phyloP scores from a whole-genome alignment of 2,888 invertebrate species.

The Pandemis corylana region DNA sequence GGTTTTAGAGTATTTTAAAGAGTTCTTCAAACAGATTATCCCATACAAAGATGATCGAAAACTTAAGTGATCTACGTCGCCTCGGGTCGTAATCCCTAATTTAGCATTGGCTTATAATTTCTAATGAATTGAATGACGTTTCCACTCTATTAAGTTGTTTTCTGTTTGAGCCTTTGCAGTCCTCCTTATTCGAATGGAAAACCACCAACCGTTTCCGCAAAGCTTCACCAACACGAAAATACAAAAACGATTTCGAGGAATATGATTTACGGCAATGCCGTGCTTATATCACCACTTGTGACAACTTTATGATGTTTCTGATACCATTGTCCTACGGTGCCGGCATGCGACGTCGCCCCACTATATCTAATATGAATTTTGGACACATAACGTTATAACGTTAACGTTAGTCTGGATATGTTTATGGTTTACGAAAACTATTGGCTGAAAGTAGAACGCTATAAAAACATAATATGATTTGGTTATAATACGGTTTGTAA shows the following conservation, averaged over 20 bases:
- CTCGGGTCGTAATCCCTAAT: no score
- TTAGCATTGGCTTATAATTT: no score
- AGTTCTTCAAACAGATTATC: no score
- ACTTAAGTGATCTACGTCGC: no score
- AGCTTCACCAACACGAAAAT: conserved; percentile 10
- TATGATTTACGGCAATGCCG: conserved; percentile 70
- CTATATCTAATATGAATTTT: conserved; percentile 15
- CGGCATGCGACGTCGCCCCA: conserved; percentile 55
- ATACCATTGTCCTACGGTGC: conserved; percentile 62
- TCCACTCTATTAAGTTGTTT: no score
- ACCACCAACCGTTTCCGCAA: neutral
- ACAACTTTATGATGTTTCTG: conserved; percentile 67
- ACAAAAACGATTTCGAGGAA: conserved; percentile 39
- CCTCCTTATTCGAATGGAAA: neutral
- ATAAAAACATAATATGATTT: no score
- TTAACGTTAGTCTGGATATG: conserved; percentile 15
- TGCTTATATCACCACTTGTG: conserved; percentile 67
- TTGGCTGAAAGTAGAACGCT: neutral
- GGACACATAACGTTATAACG: conserved; percentile 21
- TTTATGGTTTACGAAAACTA: conserved; percentile 10
- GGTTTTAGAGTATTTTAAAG: no score
- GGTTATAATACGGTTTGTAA: no score
- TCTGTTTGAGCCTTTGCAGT: neutral
- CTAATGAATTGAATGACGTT: no score
- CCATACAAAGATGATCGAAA: no score